phyloP scores from a whole-genome alignment of 2,888 invertebrate genomes.

The Pediacus dermestoides region DNA sequence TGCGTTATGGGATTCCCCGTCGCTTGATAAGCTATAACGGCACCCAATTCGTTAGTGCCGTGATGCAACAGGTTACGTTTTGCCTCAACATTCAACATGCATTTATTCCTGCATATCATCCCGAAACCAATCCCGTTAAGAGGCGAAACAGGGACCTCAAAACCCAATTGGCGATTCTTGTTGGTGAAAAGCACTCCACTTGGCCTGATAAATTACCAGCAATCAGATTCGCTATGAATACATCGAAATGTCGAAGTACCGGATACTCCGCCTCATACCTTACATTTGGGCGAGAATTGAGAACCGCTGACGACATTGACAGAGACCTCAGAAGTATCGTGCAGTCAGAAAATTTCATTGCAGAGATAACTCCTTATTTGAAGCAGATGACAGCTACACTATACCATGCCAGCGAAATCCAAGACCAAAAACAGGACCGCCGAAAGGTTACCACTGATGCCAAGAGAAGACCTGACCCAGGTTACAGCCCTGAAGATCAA shows the following conservation, averaged over 20 bases:
- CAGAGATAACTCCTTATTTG: conserved; percentile 18
- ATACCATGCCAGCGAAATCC: conserved; percentile 20
- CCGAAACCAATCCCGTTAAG: no score
- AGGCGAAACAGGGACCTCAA: no score
- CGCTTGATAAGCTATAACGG: no score
- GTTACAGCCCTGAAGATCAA: conserved; percentile 26
- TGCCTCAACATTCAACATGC: no score
- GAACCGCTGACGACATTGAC: background rate
- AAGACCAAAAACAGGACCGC: conserved; percentile 22
- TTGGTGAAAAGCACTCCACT: no score
- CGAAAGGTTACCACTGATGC: conserved; percentile 23
- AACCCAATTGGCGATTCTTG: no score
- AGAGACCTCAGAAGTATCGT: conserved; percentile 14
- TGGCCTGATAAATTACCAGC: no score
- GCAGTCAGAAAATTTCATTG: conserved; percentile 17
- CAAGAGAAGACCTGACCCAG: conserved; percentile 19
- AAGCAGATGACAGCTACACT: conserved; percentile 13
- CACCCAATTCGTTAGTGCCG: no score
- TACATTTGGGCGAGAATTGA: background rate
- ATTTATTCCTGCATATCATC: no score
- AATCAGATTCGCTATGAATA: no score
- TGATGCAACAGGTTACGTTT: no score
- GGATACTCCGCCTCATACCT: background rate
- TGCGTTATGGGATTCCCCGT: no score
- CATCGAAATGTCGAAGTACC: background rate